phyloP scores from a whole-genome alignment of 2,797 vertebrate species.

The Menidia menidia region DNA sequence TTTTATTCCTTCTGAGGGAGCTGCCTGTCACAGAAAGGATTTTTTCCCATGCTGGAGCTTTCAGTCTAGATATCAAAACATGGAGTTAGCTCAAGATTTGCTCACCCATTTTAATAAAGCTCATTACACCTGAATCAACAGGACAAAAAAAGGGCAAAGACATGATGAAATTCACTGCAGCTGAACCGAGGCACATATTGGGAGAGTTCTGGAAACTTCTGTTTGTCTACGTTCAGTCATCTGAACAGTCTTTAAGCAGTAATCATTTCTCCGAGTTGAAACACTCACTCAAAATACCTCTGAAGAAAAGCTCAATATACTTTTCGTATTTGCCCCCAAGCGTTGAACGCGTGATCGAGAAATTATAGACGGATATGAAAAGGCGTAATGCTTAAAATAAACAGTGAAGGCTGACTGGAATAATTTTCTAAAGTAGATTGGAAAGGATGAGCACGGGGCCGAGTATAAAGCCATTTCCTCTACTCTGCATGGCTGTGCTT shows the following conservation, averaged over 20 bases:
- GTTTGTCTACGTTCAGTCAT: constrained; percentile 11
- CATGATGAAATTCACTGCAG: constrained; percentile 30
- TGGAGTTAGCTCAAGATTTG: constrained; percentile 44
- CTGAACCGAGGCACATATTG: not conserved
- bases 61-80: constrained; percentile 55
- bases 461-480: constrained; percentile 4
- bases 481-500: constrained; percentile 1
- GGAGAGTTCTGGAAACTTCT: not conserved
- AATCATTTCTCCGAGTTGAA: constrained; percentile 26
- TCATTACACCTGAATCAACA: constrained; percentile 60
- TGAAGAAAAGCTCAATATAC: constrained; percentile 10
- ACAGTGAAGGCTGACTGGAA: constrained; percentile 23
- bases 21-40: constrained; percentile 36
- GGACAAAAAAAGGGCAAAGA: constrained; percentile 45
- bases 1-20: constrained; percentile 37
- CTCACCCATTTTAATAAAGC: constrained; percentile 46
- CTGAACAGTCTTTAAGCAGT: constrained; percentile 13
- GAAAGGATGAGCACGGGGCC: not conserved
- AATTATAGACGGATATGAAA: constrained; percentile 23
- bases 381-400: constrained; percentile 16
- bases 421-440: constrained; percentile 22
- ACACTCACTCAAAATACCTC: constrained; percentile 21
- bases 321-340: constrained; percentile 12
- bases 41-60: constrained; percentile 55
- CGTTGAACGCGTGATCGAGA: constrained; percentile 31